phyloP scores from a whole-genome alignment of 2,797 vertebrate genomes.

The Thamnophis elegans region DNA sequence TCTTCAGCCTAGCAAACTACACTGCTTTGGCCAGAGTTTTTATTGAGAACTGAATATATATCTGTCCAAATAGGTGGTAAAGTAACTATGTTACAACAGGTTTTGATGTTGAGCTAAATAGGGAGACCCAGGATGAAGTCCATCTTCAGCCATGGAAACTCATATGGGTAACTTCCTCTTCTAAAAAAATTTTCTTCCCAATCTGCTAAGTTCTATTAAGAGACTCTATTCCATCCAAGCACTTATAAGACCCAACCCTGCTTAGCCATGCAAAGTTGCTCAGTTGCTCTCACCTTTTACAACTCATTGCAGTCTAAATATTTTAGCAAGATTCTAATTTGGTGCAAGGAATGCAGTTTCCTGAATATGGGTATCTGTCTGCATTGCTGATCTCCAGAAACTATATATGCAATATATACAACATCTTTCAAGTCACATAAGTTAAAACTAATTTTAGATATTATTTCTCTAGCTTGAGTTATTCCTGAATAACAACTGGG shows the following conservation, averaged over 20 bases:
- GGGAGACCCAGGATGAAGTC: not conserved
- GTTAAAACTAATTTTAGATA: not conserved
- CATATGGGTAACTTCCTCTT: not conserved
- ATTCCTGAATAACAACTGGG: not conserved
- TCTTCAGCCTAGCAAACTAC: not conserved
- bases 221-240: not conserved
- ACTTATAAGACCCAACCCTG: not conserved
- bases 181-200: too few species aligned
- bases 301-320: not conserved
- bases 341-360: not conserved
- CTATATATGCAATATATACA: not conserved
- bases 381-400: not conserved
- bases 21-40: not conserved
- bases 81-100: not conserved
- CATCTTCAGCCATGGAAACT: not conserved
- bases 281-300: not conserved
- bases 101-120: not conserved
- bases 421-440: not conserved
- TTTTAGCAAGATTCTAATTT: not conserved
- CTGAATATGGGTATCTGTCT: not conserved
- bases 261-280: not conserved
- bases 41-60: not conserved
- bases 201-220: not conserved
- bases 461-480: not conserved
- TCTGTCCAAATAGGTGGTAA: not conserved